Evolutionary conservation across 2,113 vertebrate genomes (phyloP), one percentile per base, ranked within the genome.

Genomic region (Brienomyrus brachyistius): DNA sequence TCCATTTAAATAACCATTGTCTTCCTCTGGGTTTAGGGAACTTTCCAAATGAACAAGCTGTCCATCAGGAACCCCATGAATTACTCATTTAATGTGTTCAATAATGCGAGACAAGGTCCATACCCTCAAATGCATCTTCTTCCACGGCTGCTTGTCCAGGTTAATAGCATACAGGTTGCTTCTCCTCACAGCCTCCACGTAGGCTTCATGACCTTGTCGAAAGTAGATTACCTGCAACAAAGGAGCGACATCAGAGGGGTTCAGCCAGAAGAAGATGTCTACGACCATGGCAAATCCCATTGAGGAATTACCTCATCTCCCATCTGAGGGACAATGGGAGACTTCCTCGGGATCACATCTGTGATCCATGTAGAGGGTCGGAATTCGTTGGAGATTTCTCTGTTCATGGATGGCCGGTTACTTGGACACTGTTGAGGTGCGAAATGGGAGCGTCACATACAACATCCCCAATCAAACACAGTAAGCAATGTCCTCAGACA

Each of bases 251-350:
- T 87, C n/a, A 84, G 82, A 54, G 27, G 45, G 51, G 7, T 19
- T 17, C 15, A 52, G 66, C 40, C n/a, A 13, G 23, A 88, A 27
- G 13, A 21, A 3, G 35, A 27, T 15, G 11, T 15, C 48, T 27
- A 52, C 2, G 3, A 13, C 8, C 11, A 7, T n/a, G 31, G 54
- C 45, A 9, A 27, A 66, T 21, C 40, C 9, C n/a, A 10, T 89
- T 84, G n/a, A 6, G 21, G 6, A 83, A 94, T 94, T 91, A 99
- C 98, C 96, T 99, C 98, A 10, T 99, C 98, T 0, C 98, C 98
- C 98, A 99, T 98, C 89, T 99, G 98, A 66, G 98, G 98, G 90
- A 99, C 98, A 93, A 98, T 99, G 6, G 98, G 98, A 89, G 98
- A 99, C 92, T 97, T 97, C 88, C 97, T 95, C 80, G 98, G 98